phyloP scores from a whole-genome alignment of 2,888 invertebrate species.

The Ommatoiulus sabulosus region DNA sequence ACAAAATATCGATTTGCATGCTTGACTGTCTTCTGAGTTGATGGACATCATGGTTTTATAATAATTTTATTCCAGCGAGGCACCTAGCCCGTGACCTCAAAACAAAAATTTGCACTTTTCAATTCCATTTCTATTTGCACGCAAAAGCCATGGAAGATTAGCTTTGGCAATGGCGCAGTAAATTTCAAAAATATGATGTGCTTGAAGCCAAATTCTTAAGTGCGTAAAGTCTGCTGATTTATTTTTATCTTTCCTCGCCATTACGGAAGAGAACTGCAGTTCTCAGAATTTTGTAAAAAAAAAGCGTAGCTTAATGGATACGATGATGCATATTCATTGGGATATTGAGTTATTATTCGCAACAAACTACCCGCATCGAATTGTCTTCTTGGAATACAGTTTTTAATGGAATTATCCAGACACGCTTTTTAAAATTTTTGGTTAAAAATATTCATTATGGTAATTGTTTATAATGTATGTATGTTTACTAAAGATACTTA shows the following conservation, averaged over 20 bases:
- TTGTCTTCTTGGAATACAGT: too few relatives aligned
- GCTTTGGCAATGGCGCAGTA: not conserved
- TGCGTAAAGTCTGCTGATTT: not conserved
- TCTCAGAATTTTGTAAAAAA: not conserved
- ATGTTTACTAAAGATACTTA: too few relatives aligned
- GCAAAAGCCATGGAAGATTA: not conserved
- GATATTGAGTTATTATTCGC: too few relatives aligned
- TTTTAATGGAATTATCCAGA: too few relatives aligned
- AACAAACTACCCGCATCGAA: too few relatives aligned
- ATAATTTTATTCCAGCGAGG: not conserved
- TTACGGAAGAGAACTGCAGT: not conserved
- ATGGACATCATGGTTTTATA: not conserved
- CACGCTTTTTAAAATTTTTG: too few relatives aligned
- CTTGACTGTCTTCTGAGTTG: not conserved
- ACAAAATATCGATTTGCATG: slow-evolving; percentile 5
- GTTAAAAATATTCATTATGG: too few relatives aligned
- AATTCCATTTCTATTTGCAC: not conserved
- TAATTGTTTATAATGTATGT: too few relatives aligned
- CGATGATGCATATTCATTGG: not conserved
- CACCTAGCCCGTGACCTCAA: not conserved
- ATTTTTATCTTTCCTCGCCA: not conserved
- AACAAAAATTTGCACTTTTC: slow-evolving; percentile 17
- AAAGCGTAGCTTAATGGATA: not conserved
- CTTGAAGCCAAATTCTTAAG: not conserved
- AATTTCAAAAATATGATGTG: not conserved